Evolutionary conservation across 2,113 vertebrate genomes (phyloP).

Genomic region (Tragelaphus imberbis): DNA sequence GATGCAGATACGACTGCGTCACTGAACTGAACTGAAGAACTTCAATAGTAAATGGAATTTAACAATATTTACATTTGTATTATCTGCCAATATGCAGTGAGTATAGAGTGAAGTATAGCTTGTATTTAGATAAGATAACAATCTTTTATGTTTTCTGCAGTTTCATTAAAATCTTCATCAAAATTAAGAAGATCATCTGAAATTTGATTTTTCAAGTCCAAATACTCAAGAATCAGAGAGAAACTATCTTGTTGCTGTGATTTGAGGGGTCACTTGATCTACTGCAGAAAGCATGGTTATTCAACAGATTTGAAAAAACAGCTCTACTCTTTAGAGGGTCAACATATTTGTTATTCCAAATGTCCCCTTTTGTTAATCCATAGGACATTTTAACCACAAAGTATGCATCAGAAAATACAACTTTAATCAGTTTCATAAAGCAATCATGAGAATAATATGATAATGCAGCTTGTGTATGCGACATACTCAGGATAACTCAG

Average conservation of each 20-base stretch:
- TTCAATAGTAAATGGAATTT: not conserved
- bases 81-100: not conserved
- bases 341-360: not conserved
- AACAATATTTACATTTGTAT: not conserved
- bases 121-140: not conserved
- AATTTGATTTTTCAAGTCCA: not conserved
- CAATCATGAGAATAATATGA: not conserved
- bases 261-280: not conserved
- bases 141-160: not conserved
- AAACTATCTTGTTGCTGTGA: not conserved
- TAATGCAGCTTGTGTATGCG: not conserved
- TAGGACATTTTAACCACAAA: not conserved
- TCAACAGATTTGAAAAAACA: not conserved
- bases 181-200: not conserved
- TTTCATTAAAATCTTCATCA: not conserved
- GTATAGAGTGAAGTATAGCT: not conserved
- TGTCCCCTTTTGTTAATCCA: not conserved
- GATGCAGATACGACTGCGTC: not conserved
- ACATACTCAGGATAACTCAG: not conserved
- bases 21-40: not conserved
- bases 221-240: not conserved
- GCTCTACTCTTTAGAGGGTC: not conserved
- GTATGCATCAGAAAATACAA: not conserved
- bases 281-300: not conserved
- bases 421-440: not conserved